A percentile compares a stretch with the other conserved stretches of the same genome.
These are phyloP conservation scores for Simalia tracyae DNA, from an alignment of 2,797 vertebrate species.

Conservation along the genomic window DNA sequence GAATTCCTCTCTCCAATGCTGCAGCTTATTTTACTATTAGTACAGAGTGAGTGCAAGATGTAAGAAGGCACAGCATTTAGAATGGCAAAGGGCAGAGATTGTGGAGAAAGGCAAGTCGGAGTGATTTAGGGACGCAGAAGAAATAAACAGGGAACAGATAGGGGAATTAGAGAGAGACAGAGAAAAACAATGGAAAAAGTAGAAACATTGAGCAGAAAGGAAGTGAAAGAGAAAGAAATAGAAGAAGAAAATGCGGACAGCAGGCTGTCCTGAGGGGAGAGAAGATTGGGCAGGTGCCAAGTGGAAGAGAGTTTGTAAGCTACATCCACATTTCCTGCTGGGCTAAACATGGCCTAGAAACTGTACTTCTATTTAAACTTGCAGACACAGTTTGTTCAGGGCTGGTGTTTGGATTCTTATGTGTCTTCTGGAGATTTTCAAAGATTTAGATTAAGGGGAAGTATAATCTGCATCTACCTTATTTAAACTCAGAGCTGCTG, in stretches of 20 bases:
- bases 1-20: not conserved
- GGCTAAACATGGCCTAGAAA: not conserved
- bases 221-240: not conserved
- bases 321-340: not conserved
- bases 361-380: not conserved
- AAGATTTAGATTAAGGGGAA: not conserved
- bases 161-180: not conserved
- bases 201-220: not conserved
- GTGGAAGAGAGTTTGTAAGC: not conserved
- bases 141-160: not conserved
- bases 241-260: not conserved
- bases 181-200: not conserved
- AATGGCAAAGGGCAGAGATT: not conserved
- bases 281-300: not conserved
- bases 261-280: not conserved
- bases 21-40: not conserved
- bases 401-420: not conserved
- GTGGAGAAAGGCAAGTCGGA: not conserved
- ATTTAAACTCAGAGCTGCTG: not conserved
- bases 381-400: not conserved
- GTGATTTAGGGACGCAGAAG: not conserved
- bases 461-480: not conserved
- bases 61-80: not conserved
- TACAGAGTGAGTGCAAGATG: not conserved
- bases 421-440: not conserved